Conservation (phyloP, 2,113 vertebrate genomes). For the Anguilla japonica region DNA sequence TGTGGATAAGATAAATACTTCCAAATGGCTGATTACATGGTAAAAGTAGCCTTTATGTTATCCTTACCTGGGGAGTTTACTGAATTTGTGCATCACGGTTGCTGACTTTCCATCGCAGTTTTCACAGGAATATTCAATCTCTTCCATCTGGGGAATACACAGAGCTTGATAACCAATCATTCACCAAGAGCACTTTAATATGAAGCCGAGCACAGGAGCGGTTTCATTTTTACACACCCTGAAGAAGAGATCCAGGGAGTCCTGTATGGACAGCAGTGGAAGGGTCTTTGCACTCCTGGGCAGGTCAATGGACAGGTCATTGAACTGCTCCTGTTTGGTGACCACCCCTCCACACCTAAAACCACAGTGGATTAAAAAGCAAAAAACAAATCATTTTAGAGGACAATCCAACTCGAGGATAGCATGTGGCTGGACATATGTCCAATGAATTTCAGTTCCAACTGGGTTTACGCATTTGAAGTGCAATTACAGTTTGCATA, state of each 20-base stretch:
- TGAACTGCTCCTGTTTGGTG: constrained; percentile 93
- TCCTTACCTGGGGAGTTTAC: constrained; percentile 87
- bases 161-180: constrained; percentile 29
- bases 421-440: not conserved
- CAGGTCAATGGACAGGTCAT: constrained; percentile 95
- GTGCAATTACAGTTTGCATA: not conserved
- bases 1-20: too few species aligned
- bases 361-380: not conserved
- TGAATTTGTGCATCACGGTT: constrained; percentile 93
- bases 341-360: constrained; percentile 90
- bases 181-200: not conserved
- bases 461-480: too few species aligned
- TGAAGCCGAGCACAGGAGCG: not conserved
- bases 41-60: not conserved
- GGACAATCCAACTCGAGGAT: not conserved
- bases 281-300: constrained; percentile 89
- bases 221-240: constrained; percentile 67
- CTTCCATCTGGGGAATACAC: constrained; percentile 78
- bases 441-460: too few species aligned
- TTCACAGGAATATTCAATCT: constrained; percentile 97
- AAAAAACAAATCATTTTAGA: not conserved
- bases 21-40: not conserved
- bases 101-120: constrained; percentile 92
- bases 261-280: constrained; percentile 89
- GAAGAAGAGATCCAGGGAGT: constrained; percentile 97